Base-by-base conservation (phyloP, 1,140 invertebrate species). In the Euura saliciscinereae region DNA sequence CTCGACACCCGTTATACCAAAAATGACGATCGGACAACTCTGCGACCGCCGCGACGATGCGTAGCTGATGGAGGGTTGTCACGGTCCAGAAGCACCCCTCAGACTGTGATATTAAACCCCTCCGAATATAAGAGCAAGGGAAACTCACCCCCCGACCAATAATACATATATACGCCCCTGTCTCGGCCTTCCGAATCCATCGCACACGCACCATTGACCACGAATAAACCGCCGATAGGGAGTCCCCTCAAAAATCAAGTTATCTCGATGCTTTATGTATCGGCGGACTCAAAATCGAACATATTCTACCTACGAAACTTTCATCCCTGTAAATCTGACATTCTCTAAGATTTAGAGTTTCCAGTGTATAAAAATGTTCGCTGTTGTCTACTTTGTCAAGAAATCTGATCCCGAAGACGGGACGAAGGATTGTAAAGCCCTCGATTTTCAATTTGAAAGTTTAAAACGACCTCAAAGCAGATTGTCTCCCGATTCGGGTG, bases 201-300 rank as follows among this genome's bases (percentile, higher is more conserved):
- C 81, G 78, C 74, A 79, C 81, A 85, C 87, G 82, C 83, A 73
- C 83, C 85, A 88, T 86, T 88, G 86, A 84, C 81, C 85, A 82
- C 80, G 84, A 85, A 85, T 85, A 75, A 77, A 79, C 75, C 78
- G 79, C 80, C 79, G 81, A 83, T 85, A 82, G 79, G 75, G 78
- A 45, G 75, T 76, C 80, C 82, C 75, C 78, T 84, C 78, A 82
- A 84, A 84, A 86, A 86, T 85, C 83, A 81, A 85, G 84, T 85
- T 85, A 85, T 84, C 83, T 82, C 75, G 78, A 80, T 79, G n/a
- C 44, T 45, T 59, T 59, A 59, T 59, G 51, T 59, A 59, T 59
- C 51, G 13, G 8, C 13, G 51, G 51, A 59, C 51, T 59, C 51
- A n/a, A 59, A 59, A 59, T 59, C 51, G 3, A 59, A 4, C 8